Percentiles rank a stretch among this genome's conserved stretches.
These are phyloP conservation scores for Xyrauchen texanus DNA, from an alignment of 2,113 vertebrate genomes.

Conservation along the genomic window DNA sequence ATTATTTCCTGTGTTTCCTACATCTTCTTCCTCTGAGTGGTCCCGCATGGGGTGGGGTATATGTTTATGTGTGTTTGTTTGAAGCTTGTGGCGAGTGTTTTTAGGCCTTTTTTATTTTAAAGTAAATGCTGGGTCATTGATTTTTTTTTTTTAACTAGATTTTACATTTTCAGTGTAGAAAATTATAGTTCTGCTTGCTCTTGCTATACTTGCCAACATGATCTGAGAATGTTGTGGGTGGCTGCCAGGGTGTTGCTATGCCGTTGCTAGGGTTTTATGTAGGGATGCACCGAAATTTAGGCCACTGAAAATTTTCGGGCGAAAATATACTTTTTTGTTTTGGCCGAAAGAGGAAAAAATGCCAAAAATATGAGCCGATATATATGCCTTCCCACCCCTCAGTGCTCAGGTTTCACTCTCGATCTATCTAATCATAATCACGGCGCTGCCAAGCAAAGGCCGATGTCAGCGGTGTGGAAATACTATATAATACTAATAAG, in stretches of 20 bases:
- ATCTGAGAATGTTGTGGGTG: neutral
- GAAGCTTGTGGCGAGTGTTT: conserved; percentile 15
- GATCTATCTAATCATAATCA: too few species aligned
- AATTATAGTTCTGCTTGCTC: neutral
- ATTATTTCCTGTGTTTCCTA: conserved; percentile 91
- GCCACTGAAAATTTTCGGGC: too few species aligned
- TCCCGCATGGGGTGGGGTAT: conserved; percentile 34
- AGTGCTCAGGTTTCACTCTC: too few species aligned
- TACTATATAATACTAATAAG: too few species aligned
- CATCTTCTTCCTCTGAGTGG: conserved; percentile 67
- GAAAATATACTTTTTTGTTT: too few species aligned
- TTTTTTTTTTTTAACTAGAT: neutral
- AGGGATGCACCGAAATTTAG: too few species aligned
- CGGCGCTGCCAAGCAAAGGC: too few species aligned
- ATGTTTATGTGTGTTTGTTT: conserved; percentile 29
- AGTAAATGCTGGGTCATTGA: neutral
- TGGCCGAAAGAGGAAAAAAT: too few species aligned
- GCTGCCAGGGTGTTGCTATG: neutral
- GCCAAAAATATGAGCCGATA: too few species aligned
- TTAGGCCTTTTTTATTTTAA: neutral
- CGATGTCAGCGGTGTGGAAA: too few species aligned
- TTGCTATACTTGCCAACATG: neutral
- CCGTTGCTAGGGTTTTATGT: neutral
- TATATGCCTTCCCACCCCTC: too few species aligned
- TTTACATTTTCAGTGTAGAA: neutral